phyloP scores from a whole-genome alignment of 2,113 vertebrate species.

The Acanthochromis polyacanthus region DNA sequence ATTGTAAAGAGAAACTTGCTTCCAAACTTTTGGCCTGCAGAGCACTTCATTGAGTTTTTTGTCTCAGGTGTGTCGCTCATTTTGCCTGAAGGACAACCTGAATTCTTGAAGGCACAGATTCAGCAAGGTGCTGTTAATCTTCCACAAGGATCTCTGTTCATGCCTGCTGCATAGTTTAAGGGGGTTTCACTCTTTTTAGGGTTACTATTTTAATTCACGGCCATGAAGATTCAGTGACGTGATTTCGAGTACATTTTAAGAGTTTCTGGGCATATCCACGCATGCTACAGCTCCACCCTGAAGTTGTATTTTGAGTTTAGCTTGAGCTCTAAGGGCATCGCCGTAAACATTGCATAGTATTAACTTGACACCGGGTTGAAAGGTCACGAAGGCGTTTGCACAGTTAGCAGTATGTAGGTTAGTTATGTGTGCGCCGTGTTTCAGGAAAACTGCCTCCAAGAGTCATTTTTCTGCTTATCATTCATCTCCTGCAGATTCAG shows the following conservation, averaged over 20 bases:
- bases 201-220: background rate
- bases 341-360: no score
- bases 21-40: no score
- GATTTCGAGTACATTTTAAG: no score
- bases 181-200: background rate
- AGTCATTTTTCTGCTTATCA: background rate
- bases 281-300: no score
- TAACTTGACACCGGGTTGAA: background rate
- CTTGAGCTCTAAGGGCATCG: no score
- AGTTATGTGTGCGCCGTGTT: background rate
- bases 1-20: no score
- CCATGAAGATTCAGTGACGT: no score
- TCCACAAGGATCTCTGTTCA: background rate
- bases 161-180: background rate
- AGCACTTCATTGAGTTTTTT: background rate
- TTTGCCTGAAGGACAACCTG: conserved; percentile 5
- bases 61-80: conserved; percentile 1
- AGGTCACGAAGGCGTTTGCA: background rate
- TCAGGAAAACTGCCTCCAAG: no score
- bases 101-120: conserved; percentile 15
- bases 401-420: no score
- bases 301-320: no score
- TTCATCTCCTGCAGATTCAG: background rate
- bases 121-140: background rate
- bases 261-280: no score